Evolutionary conservation across 2,888 invertebrate species (phyloP), one percentile per base, ranked within the genome.

Genomic region (Hyposoter didymator): DNA sequence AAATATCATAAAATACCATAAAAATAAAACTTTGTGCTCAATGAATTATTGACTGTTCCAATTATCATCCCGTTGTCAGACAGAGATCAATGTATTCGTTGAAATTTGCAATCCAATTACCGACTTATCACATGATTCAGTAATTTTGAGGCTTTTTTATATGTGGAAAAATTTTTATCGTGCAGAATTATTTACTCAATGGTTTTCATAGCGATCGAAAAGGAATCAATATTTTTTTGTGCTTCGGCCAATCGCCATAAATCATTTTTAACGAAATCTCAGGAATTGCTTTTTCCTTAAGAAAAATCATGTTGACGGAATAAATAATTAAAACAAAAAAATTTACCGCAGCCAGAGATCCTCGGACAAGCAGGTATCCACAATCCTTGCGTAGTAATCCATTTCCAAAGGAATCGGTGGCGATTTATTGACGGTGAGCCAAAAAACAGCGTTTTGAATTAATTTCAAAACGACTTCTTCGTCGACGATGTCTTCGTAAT

Each of bases 331-430:
- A 47, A 35, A 17, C 72, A 81, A 28, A n/a, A 67, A 5, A 78
- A 52, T 28, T 4, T 88, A 93, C 93, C 92, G 91, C 7, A 93
- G 84, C 93, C 93, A 93, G 14, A 93, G 87, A 82, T 93, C 92
- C 66, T 93, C 92, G 5, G 91, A 91, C 55, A 93, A 84, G 76
- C 91, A 92, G 62, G 85, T 87, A 45, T 91, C 89, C 45, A 90
- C 88, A 17, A 92, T 79, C 8, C 87, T 88, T 10, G 84, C 84
- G 2, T 93, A 84, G 67, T 89, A 88, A 82, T 93, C 90, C 93
- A 93, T 93, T 84, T 92, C 91, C 7, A 94, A 79, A 1, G 93
- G 92, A 59, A 91, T 85, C 1, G 87, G 55, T 2, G 90, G 89
- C n/a, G 93, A 89, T 80, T 90, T 92, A 66, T 93, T 93, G 39